phyloP scores from a whole-genome alignment of 1,140 invertebrate genomes.

The Phenacoccus solenopsis region DNA sequence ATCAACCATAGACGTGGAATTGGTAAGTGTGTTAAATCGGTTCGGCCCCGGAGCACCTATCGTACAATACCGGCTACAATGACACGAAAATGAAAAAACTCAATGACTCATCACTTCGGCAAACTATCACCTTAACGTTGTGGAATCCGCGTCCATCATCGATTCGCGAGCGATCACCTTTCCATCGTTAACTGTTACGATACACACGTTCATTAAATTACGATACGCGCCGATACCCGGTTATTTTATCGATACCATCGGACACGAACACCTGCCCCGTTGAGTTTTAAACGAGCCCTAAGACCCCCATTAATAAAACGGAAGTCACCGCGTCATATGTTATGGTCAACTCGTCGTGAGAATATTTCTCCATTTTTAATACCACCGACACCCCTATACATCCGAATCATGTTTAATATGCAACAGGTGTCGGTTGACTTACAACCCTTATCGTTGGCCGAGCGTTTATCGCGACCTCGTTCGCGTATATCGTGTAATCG shows the following conservation, averaged over 20 bases:
- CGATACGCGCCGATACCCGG: background rate
- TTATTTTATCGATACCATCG: background rate
- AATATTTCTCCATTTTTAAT: background rate
- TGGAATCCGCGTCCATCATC: background rate
- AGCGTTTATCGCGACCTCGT: too few relatives aligned
- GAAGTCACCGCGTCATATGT: background rate
- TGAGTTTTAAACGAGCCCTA: background rate
- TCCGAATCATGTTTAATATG: too few relatives aligned
- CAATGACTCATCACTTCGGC: background rate
- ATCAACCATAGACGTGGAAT: too few relatives aligned
- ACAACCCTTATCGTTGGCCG: too few relatives aligned
- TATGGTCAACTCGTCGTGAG: conserved; percentile 4
- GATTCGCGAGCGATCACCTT: background rate
- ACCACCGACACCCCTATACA: background rate
- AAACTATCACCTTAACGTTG: background rate
- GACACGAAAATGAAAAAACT: background rate
- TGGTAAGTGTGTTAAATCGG: too few relatives aligned
- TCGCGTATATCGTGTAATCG: too few relatives aligned
- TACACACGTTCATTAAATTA: too few relatives aligned
- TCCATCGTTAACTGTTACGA: too few relatives aligned
- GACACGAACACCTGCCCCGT: background rate
- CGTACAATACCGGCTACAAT: conserved; percentile 10
- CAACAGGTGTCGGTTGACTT: too few relatives aligned
- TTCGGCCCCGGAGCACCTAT: too few relatives aligned
- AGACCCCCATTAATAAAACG: background rate